phyloP scores from a whole-genome alignment of 2,888 invertebrate species.

The Saturnia japonica region DNA sequence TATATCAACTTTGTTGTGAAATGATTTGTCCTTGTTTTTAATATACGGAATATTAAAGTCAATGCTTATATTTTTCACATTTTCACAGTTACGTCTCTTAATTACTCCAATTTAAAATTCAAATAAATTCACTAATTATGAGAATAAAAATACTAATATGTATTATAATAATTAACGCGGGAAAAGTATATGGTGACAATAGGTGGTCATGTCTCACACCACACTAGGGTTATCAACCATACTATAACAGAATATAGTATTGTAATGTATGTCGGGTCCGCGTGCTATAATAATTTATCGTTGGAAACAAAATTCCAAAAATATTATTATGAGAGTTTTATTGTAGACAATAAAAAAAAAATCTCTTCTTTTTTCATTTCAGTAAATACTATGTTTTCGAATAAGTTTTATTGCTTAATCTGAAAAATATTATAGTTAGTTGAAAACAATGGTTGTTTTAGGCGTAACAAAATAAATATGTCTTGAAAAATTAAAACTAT shows the following conservation, averaged over 20 bases:
- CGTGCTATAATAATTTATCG: not conserved
- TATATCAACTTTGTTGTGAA: too few species aligned
- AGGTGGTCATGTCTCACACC: not conserved
- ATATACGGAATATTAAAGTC: not conserved
- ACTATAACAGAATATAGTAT: not conserved
- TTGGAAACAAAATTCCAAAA: not conserved
- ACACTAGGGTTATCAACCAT: not conserved
- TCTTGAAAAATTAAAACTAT: too few species aligned
- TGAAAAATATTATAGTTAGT: too few species aligned
- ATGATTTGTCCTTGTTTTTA: too few species aligned
- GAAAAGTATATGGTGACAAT: not conserved
- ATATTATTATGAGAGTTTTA: not conserved
- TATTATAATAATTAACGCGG: constrained; percentile 1
- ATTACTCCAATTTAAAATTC: not conserved
- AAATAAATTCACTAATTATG: not conserved
- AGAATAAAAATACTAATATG: not conserved
- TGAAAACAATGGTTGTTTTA: too few species aligned
- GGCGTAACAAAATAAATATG: too few species aligned
- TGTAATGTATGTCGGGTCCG: not conserved
- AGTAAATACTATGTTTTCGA: too few species aligned
- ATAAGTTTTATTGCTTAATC: too few species aligned
- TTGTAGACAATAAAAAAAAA: not conserved
- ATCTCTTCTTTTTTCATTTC: too few species aligned
- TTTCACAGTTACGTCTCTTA: not conserved
- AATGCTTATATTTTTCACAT: not conserved